phyloP scores from a whole-genome alignment of 2,113 vertebrate species.

The Hypomesus transpacificus region DNA sequence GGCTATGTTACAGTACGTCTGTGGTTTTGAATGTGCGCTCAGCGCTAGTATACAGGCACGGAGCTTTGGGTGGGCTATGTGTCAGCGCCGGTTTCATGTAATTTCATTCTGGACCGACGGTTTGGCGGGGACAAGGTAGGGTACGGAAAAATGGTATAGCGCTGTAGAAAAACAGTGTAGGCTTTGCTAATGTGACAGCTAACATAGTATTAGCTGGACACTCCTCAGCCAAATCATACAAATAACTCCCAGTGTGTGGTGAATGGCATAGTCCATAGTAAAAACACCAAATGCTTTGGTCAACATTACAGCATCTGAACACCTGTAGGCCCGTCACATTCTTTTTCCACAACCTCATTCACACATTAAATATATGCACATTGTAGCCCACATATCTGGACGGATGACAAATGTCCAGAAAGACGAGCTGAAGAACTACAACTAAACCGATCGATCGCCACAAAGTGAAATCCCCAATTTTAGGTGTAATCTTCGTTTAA shows the following conservation, averaged over 20 bases:
- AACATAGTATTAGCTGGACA: constrained; percentile 54
- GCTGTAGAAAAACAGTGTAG: constrained; percentile 58
- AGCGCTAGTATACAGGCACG: constrained; percentile 47
- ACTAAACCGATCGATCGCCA: not conserved
- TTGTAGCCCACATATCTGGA: too few relatives aligned
- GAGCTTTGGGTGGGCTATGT: constrained; percentile 61
- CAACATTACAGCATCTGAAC: not conserved
- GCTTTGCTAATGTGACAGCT: constrained; percentile 63
- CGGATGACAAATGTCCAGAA: not conserved
- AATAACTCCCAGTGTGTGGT: constrained; percentile 24
- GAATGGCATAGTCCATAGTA: not conserved
- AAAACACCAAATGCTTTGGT: constrained; percentile 14
- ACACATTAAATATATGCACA: too few relatives aligned
- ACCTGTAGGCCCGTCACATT: too few relatives aligned
- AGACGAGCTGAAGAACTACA: not conserved
- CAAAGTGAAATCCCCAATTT: not conserved
- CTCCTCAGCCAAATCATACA: constrained; percentile 26
- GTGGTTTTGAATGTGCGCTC: constrained; percentile 59
- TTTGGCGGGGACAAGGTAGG: constrained; percentile 41
- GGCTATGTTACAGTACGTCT: constrained; percentile 49
- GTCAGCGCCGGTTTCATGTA: constrained; percentile 63
- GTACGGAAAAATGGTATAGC: constrained; percentile 60
- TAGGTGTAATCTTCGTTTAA: too few relatives aligned
- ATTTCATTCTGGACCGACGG: constrained; percentile 57
- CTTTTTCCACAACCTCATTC: too few relatives aligned